Evolutionary conservation across 2,797 vertebrate genomes (phyloP).

Genomic region (Characodon lateralis): DNA sequence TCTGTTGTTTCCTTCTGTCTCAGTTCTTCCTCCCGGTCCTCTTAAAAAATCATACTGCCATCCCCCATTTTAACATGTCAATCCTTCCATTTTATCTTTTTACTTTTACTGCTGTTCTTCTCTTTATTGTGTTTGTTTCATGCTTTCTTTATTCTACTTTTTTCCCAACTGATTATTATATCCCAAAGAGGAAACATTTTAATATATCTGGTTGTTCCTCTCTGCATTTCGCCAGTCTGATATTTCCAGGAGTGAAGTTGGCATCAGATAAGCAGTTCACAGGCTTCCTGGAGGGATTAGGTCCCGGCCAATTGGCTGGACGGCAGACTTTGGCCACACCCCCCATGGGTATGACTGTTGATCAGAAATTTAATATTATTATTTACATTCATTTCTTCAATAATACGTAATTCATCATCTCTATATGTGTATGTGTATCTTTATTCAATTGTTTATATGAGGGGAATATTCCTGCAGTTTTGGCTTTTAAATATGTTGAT

Average conservation of each 20-base stretch:
- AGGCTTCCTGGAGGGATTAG: conserved; percentile 94
- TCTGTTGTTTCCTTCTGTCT: not conserved
- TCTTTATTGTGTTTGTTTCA: not conserved
- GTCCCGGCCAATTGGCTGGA: conserved; percentile 94
- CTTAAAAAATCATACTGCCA: not conserved
- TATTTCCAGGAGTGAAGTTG: conserved; percentile 94
- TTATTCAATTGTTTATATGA: not conserved
- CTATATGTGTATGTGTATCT: not conserved
- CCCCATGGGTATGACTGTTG: conserved; percentile 87
- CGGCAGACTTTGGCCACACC: conserved; percentile 96
- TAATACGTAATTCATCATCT: not conserved
- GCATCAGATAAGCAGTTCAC: conserved; percentile 95
- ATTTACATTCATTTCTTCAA: too few relatives aligned
- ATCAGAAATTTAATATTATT: not conserved
- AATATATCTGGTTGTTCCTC: not conserved
- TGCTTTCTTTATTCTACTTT: not conserved
- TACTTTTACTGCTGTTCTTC: fast-evolving
- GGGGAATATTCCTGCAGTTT: not conserved
- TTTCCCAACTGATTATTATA: not conserved
- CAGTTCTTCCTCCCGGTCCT: not conserved
- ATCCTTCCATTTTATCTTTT: not conserved
- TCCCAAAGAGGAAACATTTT: not conserved
- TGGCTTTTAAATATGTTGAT: not conserved
- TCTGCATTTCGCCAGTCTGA: conserved; percentile 81
- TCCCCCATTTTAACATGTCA: not conserved